A percentile compares a stretch with the other conserved stretches of the same genome.
These are phyloP conservation scores for Fistularia tabacaria DNA, from an alignment of 2,797 vertebrate species.

Conservation along the genomic window DNA sequence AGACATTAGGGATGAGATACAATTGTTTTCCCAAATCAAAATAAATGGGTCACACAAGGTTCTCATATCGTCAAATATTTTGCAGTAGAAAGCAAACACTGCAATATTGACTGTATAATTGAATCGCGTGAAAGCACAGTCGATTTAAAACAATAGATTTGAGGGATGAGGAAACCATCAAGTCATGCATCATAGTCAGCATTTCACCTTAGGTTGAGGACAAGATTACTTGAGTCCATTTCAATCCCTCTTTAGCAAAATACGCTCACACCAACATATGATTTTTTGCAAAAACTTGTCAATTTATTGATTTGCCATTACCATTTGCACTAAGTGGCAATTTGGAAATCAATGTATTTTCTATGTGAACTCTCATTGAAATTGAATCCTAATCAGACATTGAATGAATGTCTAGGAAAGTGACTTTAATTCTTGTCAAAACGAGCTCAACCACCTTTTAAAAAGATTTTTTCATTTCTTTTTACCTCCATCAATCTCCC, in stretches of 20 bases:
- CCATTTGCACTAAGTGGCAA: conserved; percentile 1
- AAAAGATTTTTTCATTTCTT: conserved; percentile 47
- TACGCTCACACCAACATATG: conserved; percentile 12
- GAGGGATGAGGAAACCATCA: conserved; percentile 69
- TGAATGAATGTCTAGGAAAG: conserved; percentile 1
- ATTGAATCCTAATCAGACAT: conserved; percentile 27
- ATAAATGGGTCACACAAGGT: conserved; percentile 80
- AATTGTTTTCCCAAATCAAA: conserved; percentile 80
- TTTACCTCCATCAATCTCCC: conserved; percentile 53
- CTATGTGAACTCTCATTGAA: background rate
- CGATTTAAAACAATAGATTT: conserved; percentile 78
- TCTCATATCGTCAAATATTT: conserved; percentile 76
- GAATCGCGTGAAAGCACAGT: conserved; percentile 71
- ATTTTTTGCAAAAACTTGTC: conserved; percentile 22
- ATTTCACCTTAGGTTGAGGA: conserved; percentile 56
- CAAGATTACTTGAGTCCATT: conserved; percentile 53
- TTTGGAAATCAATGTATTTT: conserved; percentile 20
- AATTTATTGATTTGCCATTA: conserved; percentile 23
- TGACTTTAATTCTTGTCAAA: background rate
- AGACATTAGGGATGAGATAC: conserved; percentile 73
- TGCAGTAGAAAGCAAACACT: conserved; percentile 60
- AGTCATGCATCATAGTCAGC: conserved; percentile 71
- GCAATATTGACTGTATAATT: conserved; percentile 79
- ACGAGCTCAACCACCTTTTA: background rate
- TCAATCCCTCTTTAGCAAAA: conserved; percentile 47